Base-by-base conservation (phyloP, 1,140 invertebrate species). In the Trachelipus rathkii region DNA sequence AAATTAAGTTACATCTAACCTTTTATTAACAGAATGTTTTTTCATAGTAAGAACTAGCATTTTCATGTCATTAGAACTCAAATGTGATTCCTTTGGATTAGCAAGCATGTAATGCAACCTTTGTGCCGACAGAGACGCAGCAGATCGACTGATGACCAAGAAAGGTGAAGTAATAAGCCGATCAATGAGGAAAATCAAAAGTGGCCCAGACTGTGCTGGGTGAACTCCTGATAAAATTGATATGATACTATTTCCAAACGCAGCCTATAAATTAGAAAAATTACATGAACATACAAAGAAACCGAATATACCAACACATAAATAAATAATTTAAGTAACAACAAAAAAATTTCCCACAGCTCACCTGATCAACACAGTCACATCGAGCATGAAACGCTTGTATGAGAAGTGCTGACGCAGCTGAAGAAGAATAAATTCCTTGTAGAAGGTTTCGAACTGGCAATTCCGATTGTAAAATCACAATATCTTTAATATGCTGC, bases 401-500 rank as follows among this genome's bases (percentile, higher is more conserved):
- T 50, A 94, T 86, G 81, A 94, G 87, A 21, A 93, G 82, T 21
- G 89, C 89, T 80, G 92, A 92, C 0, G 92, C 89, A 0, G 88
- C 87, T 4, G 89, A 83, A 82, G 90, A 91, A 81, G 89, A 87
- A 83, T 91, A 90, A 70, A 91, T 86, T 60, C 89, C 87, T 75
- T 88, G 87, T 72, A 87, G 83, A 77, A 92, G 88, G 82, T 91
- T 89, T 44, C 86, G 86, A 0, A 91, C 88, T 0, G 91, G 90
- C n/a, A 88, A 85, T 81, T 88, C 90, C 67, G 85, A 84, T 0
- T 87, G 87, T 7, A 90, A 83, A 45, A 86, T 84, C 13, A 94
- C 88, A 0, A 93, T 85, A 24, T 91, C 88, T 80, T 89, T 87
- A 0, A 92, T 89, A 81, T 93, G 89, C 82, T 91, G 91, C 0